Conservation (phyloP, 2,797 vertebrate species). For the Potorous gilbertii region DNA sequence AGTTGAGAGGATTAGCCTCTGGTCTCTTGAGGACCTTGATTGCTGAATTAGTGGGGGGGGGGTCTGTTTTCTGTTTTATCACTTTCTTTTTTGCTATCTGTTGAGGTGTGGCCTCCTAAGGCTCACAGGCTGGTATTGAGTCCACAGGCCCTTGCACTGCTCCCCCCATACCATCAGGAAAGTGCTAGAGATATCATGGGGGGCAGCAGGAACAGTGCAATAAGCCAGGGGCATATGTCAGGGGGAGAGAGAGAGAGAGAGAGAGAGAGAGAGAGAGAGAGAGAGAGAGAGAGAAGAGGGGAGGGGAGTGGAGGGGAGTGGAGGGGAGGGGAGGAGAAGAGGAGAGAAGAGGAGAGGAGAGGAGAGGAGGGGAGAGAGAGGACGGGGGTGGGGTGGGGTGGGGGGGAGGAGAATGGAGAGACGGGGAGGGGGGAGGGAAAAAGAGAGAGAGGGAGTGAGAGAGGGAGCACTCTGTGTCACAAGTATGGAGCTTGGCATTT, state of each 20-base stretch:
- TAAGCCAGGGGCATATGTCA: neutral
- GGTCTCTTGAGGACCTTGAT: neutral
- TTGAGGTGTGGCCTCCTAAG: neutral
- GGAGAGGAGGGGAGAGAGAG: neutral
- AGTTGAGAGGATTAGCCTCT: neutral
- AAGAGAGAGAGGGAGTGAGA: too few species aligned
- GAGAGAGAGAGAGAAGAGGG: accelerated
- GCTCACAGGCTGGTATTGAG: neutral
- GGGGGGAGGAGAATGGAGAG: neutral
- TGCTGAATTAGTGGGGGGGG: slow-evolving; percentile 47
- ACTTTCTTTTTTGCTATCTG: neutral
- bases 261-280: too few species aligned
- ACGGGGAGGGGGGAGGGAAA: neutral
- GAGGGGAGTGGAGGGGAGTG: accelerated
- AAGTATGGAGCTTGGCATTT: neutral
- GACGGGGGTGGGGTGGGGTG: too few species aligned
- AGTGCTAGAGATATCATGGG: too few species aligned
- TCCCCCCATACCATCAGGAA: neutral
- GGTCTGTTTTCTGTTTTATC: neutral
- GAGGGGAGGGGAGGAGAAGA: neutral
- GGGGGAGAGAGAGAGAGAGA: too few species aligned
- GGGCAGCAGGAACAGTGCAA: neutral
- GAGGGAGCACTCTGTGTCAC: neutral
- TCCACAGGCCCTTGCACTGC: neutral
- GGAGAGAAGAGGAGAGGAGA: too few species aligned